phyloP scores from a whole-genome alignment of 2,113 vertebrate genomes.

The Lepus americanus region DNA sequence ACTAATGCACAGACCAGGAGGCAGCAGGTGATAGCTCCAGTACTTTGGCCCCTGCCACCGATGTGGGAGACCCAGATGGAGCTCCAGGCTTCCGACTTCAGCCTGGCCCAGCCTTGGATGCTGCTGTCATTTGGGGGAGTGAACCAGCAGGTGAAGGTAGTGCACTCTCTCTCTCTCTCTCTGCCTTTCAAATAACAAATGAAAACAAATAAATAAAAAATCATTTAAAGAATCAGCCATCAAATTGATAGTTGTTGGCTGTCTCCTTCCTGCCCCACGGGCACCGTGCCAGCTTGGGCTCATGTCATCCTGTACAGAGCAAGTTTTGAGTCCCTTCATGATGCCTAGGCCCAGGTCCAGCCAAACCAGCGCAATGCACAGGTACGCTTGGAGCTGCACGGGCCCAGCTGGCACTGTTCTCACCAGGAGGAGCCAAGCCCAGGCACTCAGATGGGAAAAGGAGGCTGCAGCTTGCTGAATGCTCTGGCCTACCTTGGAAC shows the following conservation, averaged over 20 bases:
- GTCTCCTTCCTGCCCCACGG: neutral
- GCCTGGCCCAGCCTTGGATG: too few species aligned
- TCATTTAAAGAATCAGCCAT: neutral
- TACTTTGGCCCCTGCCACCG: too few species aligned
- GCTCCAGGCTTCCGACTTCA: too few species aligned
- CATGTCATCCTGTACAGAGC: neutral
- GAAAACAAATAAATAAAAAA: too few species aligned
- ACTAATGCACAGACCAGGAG: too few species aligned
- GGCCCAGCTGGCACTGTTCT: neutral
- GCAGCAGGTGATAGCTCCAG: too few species aligned
- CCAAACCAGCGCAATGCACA: neutral
- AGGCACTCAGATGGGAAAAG: neutral
- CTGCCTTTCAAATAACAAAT: too few species aligned
- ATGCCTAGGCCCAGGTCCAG: neutral
- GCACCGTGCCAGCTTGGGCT: neutral
- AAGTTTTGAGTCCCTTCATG: neutral
- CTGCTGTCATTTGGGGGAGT: too few species aligned
- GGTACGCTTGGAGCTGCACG: neutral
- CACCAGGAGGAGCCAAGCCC: neutral
- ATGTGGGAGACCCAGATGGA: too few species aligned
- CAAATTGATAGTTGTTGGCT: neutral
- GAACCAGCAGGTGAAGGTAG: too few species aligned
- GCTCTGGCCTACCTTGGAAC: conserved; percentile 32
- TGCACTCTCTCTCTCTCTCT: too few species aligned
- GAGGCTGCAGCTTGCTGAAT: conserved; percentile 9